Base-by-base conservation (phyloP, 1,140 invertebrate species). In the Lanistes nyassanus region DNA sequence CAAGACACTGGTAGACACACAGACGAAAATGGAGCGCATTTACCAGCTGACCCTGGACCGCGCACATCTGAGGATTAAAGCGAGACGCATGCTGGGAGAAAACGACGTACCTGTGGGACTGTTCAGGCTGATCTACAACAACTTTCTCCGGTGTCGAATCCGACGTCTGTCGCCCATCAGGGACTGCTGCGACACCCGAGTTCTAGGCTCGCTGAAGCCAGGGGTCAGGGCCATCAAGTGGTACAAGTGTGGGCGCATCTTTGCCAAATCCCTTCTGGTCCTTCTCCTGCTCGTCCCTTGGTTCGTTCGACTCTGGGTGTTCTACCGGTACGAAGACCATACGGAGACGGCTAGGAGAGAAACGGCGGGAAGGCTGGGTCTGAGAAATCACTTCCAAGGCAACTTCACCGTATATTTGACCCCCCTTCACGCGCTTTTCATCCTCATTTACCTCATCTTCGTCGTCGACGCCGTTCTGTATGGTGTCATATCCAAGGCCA, bases 91-190 rank as follows among this genome's bases (percentile, higher is more conserved):
- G 26, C 60, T 84, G 53, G 60, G 77, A 6, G 70, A 77, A 34
- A 79, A 77, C 29, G 51, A 72, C 58, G 81, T 81, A 0, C 83
- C 83, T 16, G 78, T 83, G 23, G 74, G 77, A 1, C 65, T 83
- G n/a, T 68, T 77, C 0, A 78, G 76, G 37, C 64, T 80, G 13
- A 36, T 84, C 6, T 83, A 83, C 65, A 77, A 81, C 53, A 77
- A 74, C 37, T 66, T 84, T 3, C 34, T 83, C 21, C 79, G 79
- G 9, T 84, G 83, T 77, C 76, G 82, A 47, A 75, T 84, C 31
- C 65, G 80, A 23, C 72, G 75, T 31, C 76, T 73, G 13, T 42
- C 70, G 1, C 67, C 65, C 16, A n/a, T 76, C 13, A 64, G 58
- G 42, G 51, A 42, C 0, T 76, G 75, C 67, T 79, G 75, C 55